Evolutionary conservation across 2,888 invertebrate genomes (phyloP).

Genomic region (Poecilus cupreus): DNA sequence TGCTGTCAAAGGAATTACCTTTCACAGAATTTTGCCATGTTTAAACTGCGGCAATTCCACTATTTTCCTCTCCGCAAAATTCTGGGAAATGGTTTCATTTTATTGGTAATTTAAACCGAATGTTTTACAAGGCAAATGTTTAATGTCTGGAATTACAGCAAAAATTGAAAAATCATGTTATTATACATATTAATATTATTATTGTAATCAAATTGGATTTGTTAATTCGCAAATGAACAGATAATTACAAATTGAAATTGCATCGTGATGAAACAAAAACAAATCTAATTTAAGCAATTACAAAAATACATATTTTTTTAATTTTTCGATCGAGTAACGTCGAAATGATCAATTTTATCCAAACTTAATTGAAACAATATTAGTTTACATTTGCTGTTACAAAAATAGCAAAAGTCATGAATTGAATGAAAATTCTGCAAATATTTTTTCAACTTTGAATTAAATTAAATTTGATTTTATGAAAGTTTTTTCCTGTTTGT

Average conservation of each 20-base stretch:
- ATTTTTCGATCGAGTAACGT: too few relatives aligned
- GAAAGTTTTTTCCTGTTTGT: too few relatives aligned
- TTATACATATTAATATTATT: background rate
- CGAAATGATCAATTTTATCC: too few relatives aligned
- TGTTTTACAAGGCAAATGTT: background rate
- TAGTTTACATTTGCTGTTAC: too few relatives aligned
- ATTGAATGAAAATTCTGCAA: too few relatives aligned
- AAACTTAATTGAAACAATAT: too few relatives aligned
- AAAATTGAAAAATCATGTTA: background rate
- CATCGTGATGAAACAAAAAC: background rate
- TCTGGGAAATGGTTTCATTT: background rate
- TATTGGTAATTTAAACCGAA: background rate
- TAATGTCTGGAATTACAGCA: conserved; percentile 8
- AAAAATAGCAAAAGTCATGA: too few relatives aligned
- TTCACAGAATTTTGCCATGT: background rate
- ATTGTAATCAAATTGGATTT: background rate
- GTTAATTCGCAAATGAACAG: background rate
- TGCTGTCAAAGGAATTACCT: background rate
- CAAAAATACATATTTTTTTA: background rate
- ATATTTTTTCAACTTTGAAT: too few relatives aligned
- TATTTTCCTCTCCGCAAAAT: background rate
- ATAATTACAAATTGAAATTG: background rate
- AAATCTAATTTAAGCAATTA: background rate
- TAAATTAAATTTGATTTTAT: too few relatives aligned
- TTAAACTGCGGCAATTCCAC: background rate